Evolutionary conservation across 2,888 invertebrate genomes (phyloP), one percentile per base, ranked within the genome.

Genomic region (Drosophila incognita): DNA sequence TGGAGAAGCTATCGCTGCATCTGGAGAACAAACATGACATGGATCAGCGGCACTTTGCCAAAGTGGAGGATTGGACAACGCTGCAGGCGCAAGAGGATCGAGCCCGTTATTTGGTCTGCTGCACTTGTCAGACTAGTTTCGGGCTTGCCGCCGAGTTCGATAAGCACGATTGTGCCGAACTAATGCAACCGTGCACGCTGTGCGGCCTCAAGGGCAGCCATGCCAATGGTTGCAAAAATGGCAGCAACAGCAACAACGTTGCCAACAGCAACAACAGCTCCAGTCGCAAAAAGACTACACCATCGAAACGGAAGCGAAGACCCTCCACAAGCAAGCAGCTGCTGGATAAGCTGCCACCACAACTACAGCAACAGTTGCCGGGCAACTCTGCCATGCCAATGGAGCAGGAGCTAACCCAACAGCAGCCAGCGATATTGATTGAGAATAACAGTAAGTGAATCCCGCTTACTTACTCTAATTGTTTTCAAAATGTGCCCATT

Each of bases 91-190:
- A 95, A 42, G 88, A 83, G 73, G 81, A 85, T 74, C 76, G 83
- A 3, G 64, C 96, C 3, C 95, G 96, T 86, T 96, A 96, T 92
- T 94, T 97, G 74, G 95, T 97, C 94, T 97, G 97, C 91, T 97
- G 97, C 93, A 95, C 94, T 42, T 97, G 97, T 93, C 96, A 97
- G 92, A 95, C 95, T 91, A 95, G 96, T 42, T 97, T 97, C 92
- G 95, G 95, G 77, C 96, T 96, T 90, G 94, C 95, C 82, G 96
- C 96, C 92, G 95, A 96, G 91, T 97, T 96, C 93, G 95, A 95
- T 78, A 95, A 95, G 87, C 97, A 97, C 91, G 95, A 95, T 90
- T 97, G 97, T 87, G 69, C 90, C 51, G 87, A 93, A 49, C 91
- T 91, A 31, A 90, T 93, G 69, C 91, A 92, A 70, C 91, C 93